Evolutionary conservation across 2,888 invertebrate genomes (phyloP), one percentile per base, ranked within the genome.

Genomic region (Tortricodes alternella): DNA sequence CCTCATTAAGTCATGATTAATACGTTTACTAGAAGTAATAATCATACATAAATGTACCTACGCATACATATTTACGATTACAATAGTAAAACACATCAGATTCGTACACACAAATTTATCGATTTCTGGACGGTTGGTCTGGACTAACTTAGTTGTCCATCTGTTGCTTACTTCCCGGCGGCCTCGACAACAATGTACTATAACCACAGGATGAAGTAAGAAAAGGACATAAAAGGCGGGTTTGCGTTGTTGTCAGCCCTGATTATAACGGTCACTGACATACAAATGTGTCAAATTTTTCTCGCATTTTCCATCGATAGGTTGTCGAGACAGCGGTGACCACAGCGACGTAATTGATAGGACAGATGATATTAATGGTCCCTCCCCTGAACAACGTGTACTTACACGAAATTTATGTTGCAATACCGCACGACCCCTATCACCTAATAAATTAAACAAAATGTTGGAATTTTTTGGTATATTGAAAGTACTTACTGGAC

Each of bases 351-450:
- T 85, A 86, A 86, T 87, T 86, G 85, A 87, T 86, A 82, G 85
- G 83, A 80, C 83, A 80, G 76, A 77, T 76, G 80, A 84, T 85
- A 85, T 85, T 85, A 85, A 85, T 83, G 81, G n/a, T 76, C 74
- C 71, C 67, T 58, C 74, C 74, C 75, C 67, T 63, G 63, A 63
- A 67, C 77, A 80, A 75, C 77, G 80, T 76, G 83, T 83, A 83
- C n/a, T n/a, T n/a, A n/a, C 70, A 68, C 78, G 71, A 77, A 83
- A 85, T 85, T 85, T 87, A 85, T 85, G 77, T 78, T 73, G 74
- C 78, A 78, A 83, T 81, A 79, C 78, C 71, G 67, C 74, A 73
- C 57, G 62, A 61, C 65, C 60, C 61, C 56, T 56, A 50, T 49
- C 50, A 44, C 43, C 50, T 29, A 29, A 49, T 56, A 56, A 56